Evolutionary conservation across 2,113 vertebrate species (phyloP).

Genomic region (Vidua chalybeata): DNA sequence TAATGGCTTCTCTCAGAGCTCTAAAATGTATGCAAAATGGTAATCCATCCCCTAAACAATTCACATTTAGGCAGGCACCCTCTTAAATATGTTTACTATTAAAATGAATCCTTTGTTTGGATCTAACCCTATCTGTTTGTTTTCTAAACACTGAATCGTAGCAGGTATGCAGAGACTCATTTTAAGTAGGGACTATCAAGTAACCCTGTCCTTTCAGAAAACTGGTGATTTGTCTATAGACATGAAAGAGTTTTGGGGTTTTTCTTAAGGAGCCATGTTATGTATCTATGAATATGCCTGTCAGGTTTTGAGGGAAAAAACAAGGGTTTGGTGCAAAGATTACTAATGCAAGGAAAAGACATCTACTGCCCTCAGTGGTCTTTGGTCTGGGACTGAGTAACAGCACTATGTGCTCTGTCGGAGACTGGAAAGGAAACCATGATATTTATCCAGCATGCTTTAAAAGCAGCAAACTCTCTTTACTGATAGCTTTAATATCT

Average conservation of each 20-base stretch:
- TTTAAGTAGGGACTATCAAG: slow-evolving; percentile 41
- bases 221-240: background rate
- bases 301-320: background rate
- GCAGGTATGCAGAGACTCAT: slow-evolving; percentile 18
- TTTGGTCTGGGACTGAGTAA: background rate
- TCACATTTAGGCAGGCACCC: slow-evolving; percentile 66
- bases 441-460: background rate
- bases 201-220: background rate
- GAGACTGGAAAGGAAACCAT: background rate
- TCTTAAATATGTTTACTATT: slow-evolving; percentile 63
- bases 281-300: background rate
- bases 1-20: slow-evolving; percentile 81
- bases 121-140: slow-evolving; percentile 71
- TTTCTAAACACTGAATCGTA: slow-evolving; percentile 70
- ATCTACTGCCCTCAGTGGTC: background rate
- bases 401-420: background rate
- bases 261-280: background rate
- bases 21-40: slow-evolving; percentile 77
- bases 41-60: slow-evolving; percentile 78
- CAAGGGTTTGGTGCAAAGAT: background rate
- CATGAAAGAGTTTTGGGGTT: background rate
- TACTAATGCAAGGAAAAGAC: background rate
- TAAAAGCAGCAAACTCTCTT: background rate
- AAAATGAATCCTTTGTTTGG: slow-evolving; percentile 64
- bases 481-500: background rate